Evolutionary conservation across 2,113 vertebrate species (phyloP).

Genomic region (Crypturellus undulatus): DNA sequence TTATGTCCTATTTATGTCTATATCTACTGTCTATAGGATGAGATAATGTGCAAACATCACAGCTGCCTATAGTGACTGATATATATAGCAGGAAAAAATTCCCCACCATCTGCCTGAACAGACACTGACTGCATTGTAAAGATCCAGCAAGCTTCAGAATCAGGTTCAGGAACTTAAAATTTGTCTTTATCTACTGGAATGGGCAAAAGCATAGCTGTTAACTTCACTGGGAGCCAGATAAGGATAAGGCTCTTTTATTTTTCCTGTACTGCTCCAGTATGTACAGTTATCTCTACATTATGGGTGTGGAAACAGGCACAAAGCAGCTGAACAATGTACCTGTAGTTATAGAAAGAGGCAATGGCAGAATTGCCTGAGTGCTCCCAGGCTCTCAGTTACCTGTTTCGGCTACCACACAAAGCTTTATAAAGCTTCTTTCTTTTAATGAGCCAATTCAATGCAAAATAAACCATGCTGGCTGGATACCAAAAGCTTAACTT

Average conservation of each 20-base stretch:
- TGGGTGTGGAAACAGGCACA: background rate
- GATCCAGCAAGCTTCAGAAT: background rate
- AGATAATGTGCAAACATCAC: background rate
- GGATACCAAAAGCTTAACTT: constrained; percentile 33
- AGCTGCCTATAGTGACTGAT: background rate
- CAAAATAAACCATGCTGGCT: constrained; percentile 13
- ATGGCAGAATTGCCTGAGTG: background rate
- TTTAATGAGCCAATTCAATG: background rate
- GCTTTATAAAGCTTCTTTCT: background rate
- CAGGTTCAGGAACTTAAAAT: background rate
- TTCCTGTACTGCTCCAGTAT: background rate
- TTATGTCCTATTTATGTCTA: background rate
- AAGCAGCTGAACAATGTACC: background rate
- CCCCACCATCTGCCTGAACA: background rate
- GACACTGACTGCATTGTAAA: background rate
- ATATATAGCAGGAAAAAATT: background rate
- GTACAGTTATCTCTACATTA: background rate
- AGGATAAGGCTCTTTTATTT: background rate
- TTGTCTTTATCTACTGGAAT: background rate
- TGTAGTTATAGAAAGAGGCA: background rate
- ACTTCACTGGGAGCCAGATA: background rate
- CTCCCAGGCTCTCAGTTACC: background rate
- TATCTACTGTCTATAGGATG: background rate
- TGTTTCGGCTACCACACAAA: background rate
- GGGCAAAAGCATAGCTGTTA: background rate